A percentile compares a stretch with the other conserved stretches of the same genome.
Evolutionary conservation across 2,113 vertebrate species (phyloP).

Genomic region (Atractosteus spatula): DNA sequence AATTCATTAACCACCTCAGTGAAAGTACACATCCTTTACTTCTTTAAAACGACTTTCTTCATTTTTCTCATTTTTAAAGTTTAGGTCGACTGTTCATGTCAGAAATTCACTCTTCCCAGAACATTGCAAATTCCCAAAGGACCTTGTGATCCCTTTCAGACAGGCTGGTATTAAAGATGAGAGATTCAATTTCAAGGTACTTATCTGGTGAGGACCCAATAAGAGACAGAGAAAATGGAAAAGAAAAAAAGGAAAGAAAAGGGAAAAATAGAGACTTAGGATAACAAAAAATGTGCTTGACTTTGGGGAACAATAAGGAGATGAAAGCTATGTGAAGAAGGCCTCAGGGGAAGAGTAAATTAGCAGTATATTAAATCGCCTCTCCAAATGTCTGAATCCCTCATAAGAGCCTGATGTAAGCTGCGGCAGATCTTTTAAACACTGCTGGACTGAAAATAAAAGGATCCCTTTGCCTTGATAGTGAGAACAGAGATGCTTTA

Average conservation of each 20-base stretch:
- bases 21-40: too few relatives aligned
- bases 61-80: too few relatives aligned
- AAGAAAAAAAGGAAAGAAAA: background rate
- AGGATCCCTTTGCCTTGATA: constrained; percentile 3
- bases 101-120: background rate
- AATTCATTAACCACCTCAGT: too few relatives aligned
- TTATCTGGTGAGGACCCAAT: constrained; percentile 10
- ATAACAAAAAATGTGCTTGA: constrained; percentile 16
- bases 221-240: background rate
- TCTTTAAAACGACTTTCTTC: too few relatives aligned
- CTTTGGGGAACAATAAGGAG: constrained; percentile 24
- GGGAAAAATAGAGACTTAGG: constrained; percentile 12
- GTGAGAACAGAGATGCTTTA: constrained; percentile 11
- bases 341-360: constrained; percentile 30
- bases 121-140: constrained; percentile 26
- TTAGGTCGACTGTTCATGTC: too few relatives aligned
- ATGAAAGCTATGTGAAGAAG: constrained; percentile 38
- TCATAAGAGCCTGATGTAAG: constrained; percentile 35
- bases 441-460: background rate
- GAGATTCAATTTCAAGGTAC: constrained; percentile 14
- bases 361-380: constrained; percentile 32
- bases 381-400: constrained; percentile 27
- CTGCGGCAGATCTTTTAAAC: constrained; percentile 17
- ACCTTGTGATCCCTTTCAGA: constrained; percentile 30
- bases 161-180: constrained; percentile 30